Base-by-base conservation (phyloP, 1,140 invertebrate genomes). In the Drosophila navojoa region DNA sequence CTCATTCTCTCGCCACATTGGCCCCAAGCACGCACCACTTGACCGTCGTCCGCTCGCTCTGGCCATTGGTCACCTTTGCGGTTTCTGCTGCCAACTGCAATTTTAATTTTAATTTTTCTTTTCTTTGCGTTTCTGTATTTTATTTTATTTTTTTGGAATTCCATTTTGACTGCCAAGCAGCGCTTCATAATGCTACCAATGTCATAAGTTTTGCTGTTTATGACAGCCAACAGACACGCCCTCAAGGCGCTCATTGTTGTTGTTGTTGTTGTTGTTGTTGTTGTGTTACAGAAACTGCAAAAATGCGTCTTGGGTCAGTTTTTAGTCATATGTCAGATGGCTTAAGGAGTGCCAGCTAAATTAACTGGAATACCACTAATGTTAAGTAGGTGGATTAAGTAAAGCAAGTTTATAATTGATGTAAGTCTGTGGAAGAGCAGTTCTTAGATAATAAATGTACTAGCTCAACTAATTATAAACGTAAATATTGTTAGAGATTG, bases 211-310 rank as follows among this genome's bases (percentile, higher is more conserved):
- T 55, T 55, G 35, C 59, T 55, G 66, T 54, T 80, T 67, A 70
- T 62, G 62, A 84, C 62, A 59, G 35, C 35, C 55, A 76, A 73
- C 50, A 35, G 79, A 49, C 81, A 82, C 79, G 79, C 81, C 81
- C 64, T 78, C 13, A 29, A 74, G 58, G 71, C 54, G 62, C 59
- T 29, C 6, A 6, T 32, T 32, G 7, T 10, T 32, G 7, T 9
- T 32, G 6, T 32, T 32, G 32, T 67, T 59, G 7, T 9, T 32
- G 6, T 32, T 32, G 32, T 67, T 59, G 55, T 25, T 15, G 11
- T 5, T 16, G 25, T 25, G 19, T 5, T 25, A 52, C 27, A 29
- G 27, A n/a, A 52, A 52, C 50, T 35, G 15, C 52, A 15, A 35
- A 54, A 11, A 38, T 35, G 15, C 42, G 15, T 32, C 10, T 13